These are phyloP conservation scores for Micromys minutus DNA, from an alignment of 2,113 vertebrate species.

Conservation along the genomic window DNA sequence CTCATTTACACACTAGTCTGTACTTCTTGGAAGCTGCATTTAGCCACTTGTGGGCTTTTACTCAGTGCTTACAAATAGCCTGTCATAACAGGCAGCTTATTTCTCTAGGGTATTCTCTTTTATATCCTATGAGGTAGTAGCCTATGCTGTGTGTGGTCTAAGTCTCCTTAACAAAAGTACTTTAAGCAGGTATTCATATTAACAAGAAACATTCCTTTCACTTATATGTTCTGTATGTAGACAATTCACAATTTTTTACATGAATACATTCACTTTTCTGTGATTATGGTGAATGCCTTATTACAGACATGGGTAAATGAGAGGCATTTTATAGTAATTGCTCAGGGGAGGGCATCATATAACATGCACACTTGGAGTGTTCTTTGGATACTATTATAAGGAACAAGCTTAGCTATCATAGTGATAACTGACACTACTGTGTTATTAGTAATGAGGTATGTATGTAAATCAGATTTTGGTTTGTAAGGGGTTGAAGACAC, in stretches of 20 bases:
- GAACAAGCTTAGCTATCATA: background rate
- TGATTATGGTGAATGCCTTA: background rate
- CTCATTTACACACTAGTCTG: background rate
- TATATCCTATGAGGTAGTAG: background rate
- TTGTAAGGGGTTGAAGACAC: background rate
- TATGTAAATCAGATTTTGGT: constrained; percentile 7
- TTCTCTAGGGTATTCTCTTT: constrained; percentile 6
- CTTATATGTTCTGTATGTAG: background rate
- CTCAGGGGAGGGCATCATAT: background rate
- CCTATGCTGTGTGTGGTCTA: background rate
- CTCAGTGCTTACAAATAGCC: background rate
- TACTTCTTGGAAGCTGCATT: constrained; percentile 25
- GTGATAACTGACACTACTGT: background rate
- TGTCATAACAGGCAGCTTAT: constrained; percentile 21
- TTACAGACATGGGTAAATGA: background rate
- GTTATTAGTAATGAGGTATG: constrained; percentile 10
- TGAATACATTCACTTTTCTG: background rate
- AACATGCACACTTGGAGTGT: background rate
- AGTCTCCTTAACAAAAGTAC: background rate
- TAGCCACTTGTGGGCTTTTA: constrained; percentile 13
- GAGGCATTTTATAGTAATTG: background rate
- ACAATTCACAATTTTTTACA: background rate
- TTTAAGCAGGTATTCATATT: background rate
- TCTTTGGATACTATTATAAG: background rate
- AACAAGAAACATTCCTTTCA: constrained; percentile 42